Evolutionary conservation across 2,113 vertebrate genomes (phyloP).

Genomic region (Oplegnathus fasciatus): DNA sequence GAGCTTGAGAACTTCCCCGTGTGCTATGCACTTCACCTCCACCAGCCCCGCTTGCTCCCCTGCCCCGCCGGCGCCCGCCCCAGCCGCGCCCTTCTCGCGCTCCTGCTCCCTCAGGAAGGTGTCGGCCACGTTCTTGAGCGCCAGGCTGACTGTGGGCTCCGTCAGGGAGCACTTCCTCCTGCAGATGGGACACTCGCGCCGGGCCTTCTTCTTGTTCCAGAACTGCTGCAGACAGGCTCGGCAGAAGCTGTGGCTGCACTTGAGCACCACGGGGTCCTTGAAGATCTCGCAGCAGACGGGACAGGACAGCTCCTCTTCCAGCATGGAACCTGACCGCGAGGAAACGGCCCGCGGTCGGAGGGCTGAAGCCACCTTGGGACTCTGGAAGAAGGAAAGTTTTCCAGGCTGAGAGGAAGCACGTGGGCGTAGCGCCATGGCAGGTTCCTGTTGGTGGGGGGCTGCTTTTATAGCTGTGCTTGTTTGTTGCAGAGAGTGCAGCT

Average conservation of each 20-base stretch:
- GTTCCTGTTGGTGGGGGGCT: constrained; percentile 11
- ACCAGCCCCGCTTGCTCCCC: not conserved
- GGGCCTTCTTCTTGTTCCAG: constrained; percentile 83
- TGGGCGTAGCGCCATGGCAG: constrained; percentile 78
- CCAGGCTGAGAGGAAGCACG: constrained; percentile 84
- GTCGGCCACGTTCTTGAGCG: constrained; percentile 85
- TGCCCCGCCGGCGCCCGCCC: rapidly evolving
- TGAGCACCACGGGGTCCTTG: constrained; percentile 85
- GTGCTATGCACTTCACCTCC: constrained; percentile 74
- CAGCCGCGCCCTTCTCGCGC: not conserved
- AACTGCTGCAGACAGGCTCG: constrained; percentile 82
- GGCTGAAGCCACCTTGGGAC: constrained; percentile 47
- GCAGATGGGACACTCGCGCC: constrained; percentile 85
- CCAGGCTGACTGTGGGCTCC: constrained; percentile 84
- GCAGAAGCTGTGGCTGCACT: constrained; percentile 89
- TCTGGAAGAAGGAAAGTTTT: constrained; percentile 72
- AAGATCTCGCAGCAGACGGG: constrained; percentile 87
- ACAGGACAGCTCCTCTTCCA: constrained; percentile 86
- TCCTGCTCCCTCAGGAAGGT: constrained; percentile 80
- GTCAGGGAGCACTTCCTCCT: constrained; percentile 81
- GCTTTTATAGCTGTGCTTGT: not conserved
- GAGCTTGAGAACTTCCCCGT: constrained; percentile 84
- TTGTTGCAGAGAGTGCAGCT: not conserved
- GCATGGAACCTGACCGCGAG: constrained; percentile 69
- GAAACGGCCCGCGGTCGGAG: constrained; percentile 78